phyloP scores from a whole-genome alignment of 2,888 invertebrate genomes.

The Luffia ferchaultella region DNA sequence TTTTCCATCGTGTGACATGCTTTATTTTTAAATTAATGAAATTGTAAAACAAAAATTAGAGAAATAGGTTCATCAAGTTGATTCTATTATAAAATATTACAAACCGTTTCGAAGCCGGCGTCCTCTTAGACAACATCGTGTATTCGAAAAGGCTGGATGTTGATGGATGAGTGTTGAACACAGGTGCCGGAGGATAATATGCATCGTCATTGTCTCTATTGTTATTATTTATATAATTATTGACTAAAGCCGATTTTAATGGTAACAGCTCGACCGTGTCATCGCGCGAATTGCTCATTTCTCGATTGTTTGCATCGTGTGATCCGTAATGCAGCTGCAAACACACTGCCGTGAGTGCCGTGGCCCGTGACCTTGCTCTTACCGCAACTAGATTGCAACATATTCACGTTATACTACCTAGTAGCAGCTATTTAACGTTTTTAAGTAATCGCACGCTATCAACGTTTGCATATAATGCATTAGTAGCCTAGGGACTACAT shows the following conservation, averaged over 20 bases:
- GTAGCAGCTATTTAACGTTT: too few species aligned
- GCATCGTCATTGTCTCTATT: constrained; percentile 48
- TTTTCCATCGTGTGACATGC: too few species aligned
- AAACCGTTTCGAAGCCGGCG: constrained; percentile 62
- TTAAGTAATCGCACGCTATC: too few species aligned
- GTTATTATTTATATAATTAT: constrained; percentile 25
- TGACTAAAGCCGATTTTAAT: constrained; percentile 49
- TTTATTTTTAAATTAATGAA: too few species aligned
- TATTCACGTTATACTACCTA: not conserved
- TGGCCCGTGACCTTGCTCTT: constrained; percentile 33
- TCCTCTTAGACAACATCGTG: constrained; percentile 52
- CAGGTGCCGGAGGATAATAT: constrained; percentile 37
- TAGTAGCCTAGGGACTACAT: too few species aligned
- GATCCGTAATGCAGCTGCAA: constrained; percentile 12
- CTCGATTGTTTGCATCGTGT: constrained; percentile 31
- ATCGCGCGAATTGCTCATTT: constrained; percentile 16
- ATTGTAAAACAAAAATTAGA: too few species aligned
- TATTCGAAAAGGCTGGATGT: constrained; percentile 48
- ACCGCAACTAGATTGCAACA: not conserved
- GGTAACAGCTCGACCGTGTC: constrained; percentile 54
- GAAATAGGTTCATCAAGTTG: too few species aligned
- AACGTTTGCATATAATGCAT: too few species aligned
- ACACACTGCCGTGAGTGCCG: constrained; percentile 26
- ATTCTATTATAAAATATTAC: too few species aligned
- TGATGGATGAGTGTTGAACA: constrained; percentile 38